Evolutionary conservation across 2,797 vertebrate species (phyloP), one percentile per base, ranked within the genome.

Genomic region (Neosilurus mollespiculum): DNA sequence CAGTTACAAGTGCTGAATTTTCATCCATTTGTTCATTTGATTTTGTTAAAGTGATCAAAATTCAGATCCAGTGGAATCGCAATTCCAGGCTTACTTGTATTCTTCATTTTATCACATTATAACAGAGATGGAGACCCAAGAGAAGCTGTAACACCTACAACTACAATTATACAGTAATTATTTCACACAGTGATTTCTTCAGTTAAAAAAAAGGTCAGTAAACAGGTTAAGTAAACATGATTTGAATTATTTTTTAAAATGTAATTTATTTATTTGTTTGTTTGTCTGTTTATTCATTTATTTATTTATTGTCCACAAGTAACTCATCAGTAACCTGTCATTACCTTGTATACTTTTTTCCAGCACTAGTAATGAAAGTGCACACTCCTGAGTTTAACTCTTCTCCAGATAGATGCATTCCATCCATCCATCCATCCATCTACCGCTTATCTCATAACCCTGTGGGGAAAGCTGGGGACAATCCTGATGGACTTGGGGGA

Each of bases 41-140:
- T 66, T 34, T 66, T 34, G 30, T 67, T 7, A 2, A 37, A 15
- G 9, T 20, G 16, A 4, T 24, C 61, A 62, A 62, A 62, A 24
- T 62, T 30, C 64, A 30, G 20, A 70, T 70, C 37, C 37, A 37
- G 2, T 9, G 30, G 22, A 43, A 22, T 67, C 65, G 10, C 6
- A 20, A 11, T n/a, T 43, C 16, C 20, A 24, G 24, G 77, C n/a
- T 10, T 15, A 34, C 4, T 0, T 22, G 53, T 20, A 64, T 67
- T 59, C 15, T 69, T 78, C 30, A 62, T 70, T 83, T 78, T 11
- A 30, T 51, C 37, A 83, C 54, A 24, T 69, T 53, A 51, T 77
- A 77, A 83, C 18, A 65, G 20, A 56, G 16, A 37, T 75, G 12
- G 9, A 49, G 12, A 20, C 61, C 14, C 22, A 59, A 65, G 59